Percentiles rank a stretch among this genome's conserved stretches.
These are phyloP conservation scores for Tichodroma muraria DNA, from an alignment of 2,113 vertebrate genomes.

Conservation along the genomic window DNA sequence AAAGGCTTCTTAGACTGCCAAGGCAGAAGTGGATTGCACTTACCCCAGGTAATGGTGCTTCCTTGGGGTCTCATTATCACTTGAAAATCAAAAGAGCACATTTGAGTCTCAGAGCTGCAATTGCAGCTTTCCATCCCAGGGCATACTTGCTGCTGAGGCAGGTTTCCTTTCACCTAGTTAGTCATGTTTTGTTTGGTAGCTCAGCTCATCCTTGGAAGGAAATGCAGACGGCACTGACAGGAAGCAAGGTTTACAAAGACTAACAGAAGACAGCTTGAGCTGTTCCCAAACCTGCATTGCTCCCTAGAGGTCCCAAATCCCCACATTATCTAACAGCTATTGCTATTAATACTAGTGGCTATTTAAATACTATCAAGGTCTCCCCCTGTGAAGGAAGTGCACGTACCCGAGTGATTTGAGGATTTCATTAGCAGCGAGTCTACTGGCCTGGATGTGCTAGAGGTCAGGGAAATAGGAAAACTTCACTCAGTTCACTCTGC, in stretches of 20 bases:
- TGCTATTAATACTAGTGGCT: constrained; percentile 16
- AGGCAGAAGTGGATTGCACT: neutral
- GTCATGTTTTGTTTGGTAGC: neutral
- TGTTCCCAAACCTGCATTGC: neutral
- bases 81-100: neutral
- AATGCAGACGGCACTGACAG: neutral
- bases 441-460: neutral
- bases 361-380: constrained; percentile 12
- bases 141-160: neutral
- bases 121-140: neutral
- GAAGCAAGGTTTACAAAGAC: neutral
- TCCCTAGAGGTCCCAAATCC: neutral
- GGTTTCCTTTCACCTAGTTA: neutral
- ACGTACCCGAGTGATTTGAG: neutral
- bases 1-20: neutral
- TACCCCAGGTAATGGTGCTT: neutral
- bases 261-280: neutral
- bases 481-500: neutral
- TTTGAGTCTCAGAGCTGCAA: neutral
- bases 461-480: neutral
- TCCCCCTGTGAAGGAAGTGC: neutral
- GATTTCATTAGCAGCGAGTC: neutral
- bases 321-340: neutral
- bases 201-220: neutral
- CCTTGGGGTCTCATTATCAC: neutral